phyloP scores from a whole-genome alignment of 2,888 invertebrate species.

The Pyrocoelia pectoralis region DNA sequence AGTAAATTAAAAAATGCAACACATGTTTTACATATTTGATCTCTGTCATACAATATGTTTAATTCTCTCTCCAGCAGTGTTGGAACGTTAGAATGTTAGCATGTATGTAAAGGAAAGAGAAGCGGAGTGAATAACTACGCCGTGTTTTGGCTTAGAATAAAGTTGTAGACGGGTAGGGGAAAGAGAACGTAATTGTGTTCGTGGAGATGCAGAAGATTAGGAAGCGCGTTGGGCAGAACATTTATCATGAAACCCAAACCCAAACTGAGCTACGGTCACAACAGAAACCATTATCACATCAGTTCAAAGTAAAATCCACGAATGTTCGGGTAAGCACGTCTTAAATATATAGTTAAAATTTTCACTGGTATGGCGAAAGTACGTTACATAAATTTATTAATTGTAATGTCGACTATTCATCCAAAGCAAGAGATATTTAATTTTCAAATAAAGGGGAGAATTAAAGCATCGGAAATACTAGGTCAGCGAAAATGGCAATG shows the following conservation, averaged over 20 bases:
- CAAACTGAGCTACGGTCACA: constrained; percentile 52
- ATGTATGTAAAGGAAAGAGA: constrained; percentile 52
- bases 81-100: too few species aligned
- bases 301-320: constrained; percentile 29
- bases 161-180: constrained; percentile 37
- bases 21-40: constrained; percentile 41
- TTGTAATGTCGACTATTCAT: not conserved
- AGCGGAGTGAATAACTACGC: constrained; percentile 58
- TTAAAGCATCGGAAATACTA: constrained; percentile 15
- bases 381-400: too few species aligned
- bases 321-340: not conserved
- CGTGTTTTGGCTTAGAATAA: constrained; percentile 51
- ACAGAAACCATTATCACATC: constrained; percentile 46
- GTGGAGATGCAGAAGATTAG: constrained; percentile 60
- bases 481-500: constrained; percentile 19
- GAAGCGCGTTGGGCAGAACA: constrained; percentile 58
- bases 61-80: too few species aligned
- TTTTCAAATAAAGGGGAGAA: constrained; percentile 13
- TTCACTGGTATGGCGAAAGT: too few species aligned
- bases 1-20: not conserved
- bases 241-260: constrained; percentile 59
- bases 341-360: too few species aligned
- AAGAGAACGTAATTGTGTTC: constrained; percentile 57
- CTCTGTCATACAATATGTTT: constrained; percentile 37
- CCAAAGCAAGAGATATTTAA: constrained; percentile 19